Percentiles rank a stretch among this genome's conserved stretches.
These are phyloP conservation scores for Chelonoidis abingdonii DNA, from an alignment of 2,113 vertebrate species.

Conservation along the genomic window DNA sequence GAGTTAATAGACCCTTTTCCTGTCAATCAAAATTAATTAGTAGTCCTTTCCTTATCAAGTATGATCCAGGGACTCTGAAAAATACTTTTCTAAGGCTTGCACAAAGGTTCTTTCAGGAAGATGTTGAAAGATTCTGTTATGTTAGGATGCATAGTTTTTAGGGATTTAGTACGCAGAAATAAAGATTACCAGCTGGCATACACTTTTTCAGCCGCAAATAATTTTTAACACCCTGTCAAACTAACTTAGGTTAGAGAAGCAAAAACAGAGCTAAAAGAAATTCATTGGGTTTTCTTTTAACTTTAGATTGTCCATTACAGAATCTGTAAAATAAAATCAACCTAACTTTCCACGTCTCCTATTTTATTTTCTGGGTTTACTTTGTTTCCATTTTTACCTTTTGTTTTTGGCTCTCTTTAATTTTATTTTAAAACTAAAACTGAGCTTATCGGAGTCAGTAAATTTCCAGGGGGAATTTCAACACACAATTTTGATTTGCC, in stretches of 20 bases:
- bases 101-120: not conserved
- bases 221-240: not conserved
- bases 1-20: not conserved
- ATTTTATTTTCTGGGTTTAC: not conserved
- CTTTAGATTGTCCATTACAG: accelerated
- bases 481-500: not conserved
- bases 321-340: not conserved
- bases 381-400: not conserved
- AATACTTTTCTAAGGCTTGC: not conserved
- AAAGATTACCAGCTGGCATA: accelerated
- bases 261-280: not conserved
- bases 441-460: not conserved
- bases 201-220: not conserved
- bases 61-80: not conserved
- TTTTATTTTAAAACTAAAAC: not conserved
- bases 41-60: not conserved
- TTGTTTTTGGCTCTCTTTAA: not conserved
- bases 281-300: not conserved
- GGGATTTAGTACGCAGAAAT: not conserved
- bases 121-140: not conserved
- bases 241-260: not conserved
- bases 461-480: not conserved
- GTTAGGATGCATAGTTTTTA: not conserved
- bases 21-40: slow-evolving; percentile 7
- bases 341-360: not conserved